Evolutionary conservation across 2,797 vertebrate species (phyloP).

Genomic region (Coracias cyanogaster): DNA sequence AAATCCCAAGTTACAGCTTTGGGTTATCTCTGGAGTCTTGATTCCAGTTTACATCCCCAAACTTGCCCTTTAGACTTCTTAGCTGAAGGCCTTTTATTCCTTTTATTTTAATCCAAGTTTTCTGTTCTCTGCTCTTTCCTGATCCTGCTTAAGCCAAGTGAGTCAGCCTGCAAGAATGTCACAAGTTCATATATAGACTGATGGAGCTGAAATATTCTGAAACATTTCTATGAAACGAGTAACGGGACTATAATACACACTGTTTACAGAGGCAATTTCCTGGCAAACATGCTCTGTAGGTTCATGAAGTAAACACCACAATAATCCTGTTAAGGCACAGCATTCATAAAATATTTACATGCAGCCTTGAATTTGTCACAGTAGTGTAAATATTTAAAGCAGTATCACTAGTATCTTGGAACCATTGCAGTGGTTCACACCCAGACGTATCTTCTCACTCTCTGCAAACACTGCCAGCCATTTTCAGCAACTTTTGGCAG

Average conservation of each 20-base stretch:
- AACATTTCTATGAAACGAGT: background rate
- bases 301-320: conserved; percentile 15
- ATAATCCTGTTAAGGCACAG: conserved; percentile 6
- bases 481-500: conserved; percentile 3
- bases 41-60: background rate
- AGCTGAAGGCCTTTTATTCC: background rate
- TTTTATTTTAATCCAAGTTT: conserved; percentile 26
- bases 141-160: background rate
- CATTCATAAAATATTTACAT: conserved; percentile 51
- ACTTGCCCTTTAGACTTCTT: background rate
- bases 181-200: background rate
- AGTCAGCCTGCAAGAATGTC: background rate
- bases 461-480: background rate
- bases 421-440: background rate
- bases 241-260: background rate
- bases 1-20: background rate
- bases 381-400: conserved; percentile 54
- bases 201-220: background rate
- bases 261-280: conserved; percentile 15
- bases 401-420: background rate
- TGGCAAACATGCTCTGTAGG: background rate
- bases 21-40: background rate
- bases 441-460: background rate
- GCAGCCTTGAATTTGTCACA: conserved; percentile 18
- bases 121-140: background rate